Evolutionary conservation across 1,140 invertebrate species (phyloP).

Genomic region (Diabrotica virgifera): DNA sequence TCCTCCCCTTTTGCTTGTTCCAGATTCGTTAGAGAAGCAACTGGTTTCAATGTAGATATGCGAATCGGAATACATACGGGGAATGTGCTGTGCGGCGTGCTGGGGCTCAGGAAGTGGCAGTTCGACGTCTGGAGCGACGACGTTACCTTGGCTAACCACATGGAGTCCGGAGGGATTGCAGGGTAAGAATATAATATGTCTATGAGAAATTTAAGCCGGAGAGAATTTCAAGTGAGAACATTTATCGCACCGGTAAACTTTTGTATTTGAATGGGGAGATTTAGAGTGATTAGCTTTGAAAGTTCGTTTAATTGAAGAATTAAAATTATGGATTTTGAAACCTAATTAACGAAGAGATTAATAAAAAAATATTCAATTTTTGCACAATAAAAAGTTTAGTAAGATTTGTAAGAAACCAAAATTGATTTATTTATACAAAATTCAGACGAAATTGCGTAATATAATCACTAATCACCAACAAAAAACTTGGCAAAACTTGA

Average conservation of each 20-base stretch:
- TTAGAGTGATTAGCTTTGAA: not conserved
- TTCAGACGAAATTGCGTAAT: no score
- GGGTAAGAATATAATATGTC: constrained; percentile 75
- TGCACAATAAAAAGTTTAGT: no score
- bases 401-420: no score
- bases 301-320: not conserved
- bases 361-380: not conserved
- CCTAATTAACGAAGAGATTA: not conserved
- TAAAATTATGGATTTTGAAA: not conserved
- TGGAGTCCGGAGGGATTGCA: constrained; percentile 93
- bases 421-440: no score
- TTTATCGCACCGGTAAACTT: not conserved
- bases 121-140: constrained; percentile 99
- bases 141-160: constrained; percentile 94
- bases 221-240: not conserved
- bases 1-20: constrained; percentile 15
- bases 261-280: not conserved
- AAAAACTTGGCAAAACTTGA: no score
- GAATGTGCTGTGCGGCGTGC: constrained; percentile 92
- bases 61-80: constrained; percentile 92
- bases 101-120: constrained; percentile 95
- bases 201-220: not conserved
- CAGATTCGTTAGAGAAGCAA: constrained; percentile 83
- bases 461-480: no score
- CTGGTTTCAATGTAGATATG: constrained; percentile 91